phyloP scores from a whole-genome alignment of 2,888 invertebrate genomes.

The Sesia bembeciformis region DNA sequence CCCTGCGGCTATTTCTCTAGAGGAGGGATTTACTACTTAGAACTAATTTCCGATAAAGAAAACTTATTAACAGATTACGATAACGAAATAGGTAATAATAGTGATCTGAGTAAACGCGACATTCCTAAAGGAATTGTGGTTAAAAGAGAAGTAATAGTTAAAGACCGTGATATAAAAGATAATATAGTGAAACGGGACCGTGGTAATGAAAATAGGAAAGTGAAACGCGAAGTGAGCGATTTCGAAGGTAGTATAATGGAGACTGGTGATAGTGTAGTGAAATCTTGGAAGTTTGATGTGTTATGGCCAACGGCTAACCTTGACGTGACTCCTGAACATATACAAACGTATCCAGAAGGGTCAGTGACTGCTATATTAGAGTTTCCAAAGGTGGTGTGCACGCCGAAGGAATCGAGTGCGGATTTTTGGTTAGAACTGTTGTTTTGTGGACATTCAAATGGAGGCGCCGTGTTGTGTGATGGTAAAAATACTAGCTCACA shows the following conservation, averaged over 20 bases:
- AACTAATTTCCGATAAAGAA: constrained; percentile 51
- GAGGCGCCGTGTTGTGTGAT: constrained; percentile 81
- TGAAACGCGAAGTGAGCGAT: constrained; percentile 34
- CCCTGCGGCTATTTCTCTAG: constrained; percentile 84
- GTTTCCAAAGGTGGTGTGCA: constrained; percentile 82
- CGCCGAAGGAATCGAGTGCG: constrained; percentile 74
- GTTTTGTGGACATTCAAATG: constrained; percentile 82
- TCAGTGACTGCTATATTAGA: constrained; percentile 83
- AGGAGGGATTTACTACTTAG: constrained; percentile 77
- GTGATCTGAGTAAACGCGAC: constrained; percentile 7
- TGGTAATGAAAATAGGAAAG: constrained; percentile 9
- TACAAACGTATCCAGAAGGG: constrained; percentile 85
- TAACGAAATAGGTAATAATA: constrained; percentile 8
- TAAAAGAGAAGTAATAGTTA: neutral
- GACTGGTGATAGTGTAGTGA: constrained; percentile 54
- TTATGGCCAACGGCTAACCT: constrained; percentile 86
- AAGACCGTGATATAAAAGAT: neutral
- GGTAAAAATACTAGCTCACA: constrained; percentile 67
- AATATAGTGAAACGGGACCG: neutral
- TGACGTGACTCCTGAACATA: constrained; percentile 82
- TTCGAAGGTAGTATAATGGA: constrained; percentile 49
- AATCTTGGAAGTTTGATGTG: constrained; percentile 80
- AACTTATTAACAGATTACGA: constrained; percentile 41
- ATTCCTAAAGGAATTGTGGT: neutral
- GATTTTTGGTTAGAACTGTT: constrained; percentile 86